phyloP scores from a whole-genome alignment of 2,888 invertebrate species.

The Prosopocoilus inquinatus region DNA sequence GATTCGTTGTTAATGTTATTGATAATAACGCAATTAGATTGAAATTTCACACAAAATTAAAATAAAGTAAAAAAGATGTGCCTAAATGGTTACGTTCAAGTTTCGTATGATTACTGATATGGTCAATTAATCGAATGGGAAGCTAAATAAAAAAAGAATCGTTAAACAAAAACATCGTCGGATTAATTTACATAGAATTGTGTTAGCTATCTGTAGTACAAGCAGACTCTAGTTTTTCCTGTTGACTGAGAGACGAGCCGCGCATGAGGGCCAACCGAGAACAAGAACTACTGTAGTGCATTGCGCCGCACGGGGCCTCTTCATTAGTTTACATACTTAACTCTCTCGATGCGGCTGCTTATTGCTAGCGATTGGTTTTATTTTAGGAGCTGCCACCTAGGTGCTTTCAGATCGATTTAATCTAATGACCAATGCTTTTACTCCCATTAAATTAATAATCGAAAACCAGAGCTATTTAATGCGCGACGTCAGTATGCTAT shows the following conservation, averaged over 20 bases:
- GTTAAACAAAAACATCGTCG: not conserved
- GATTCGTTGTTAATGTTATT: too few species aligned
- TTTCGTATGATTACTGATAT: too few species aligned
- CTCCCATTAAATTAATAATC: constrained; percentile 2
- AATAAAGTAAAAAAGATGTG: too few species aligned
- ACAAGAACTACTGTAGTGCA: constrained; percentile 40
- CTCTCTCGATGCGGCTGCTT: constrained; percentile 37
- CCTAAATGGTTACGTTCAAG: too few species aligned
- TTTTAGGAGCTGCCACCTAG: constrained; percentile 39
- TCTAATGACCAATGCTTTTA: constrained; percentile 7
- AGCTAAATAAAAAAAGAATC: not conserved
- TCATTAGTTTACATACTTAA: constrained; percentile 37
- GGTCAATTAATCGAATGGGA: too few species aligned
- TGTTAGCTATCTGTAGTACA: not conserved
- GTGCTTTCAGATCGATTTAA: constrained; percentile 34
- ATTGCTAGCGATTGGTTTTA: constrained; percentile 38
- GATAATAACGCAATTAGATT: too few species aligned
- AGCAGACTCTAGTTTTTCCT: constrained; percentile 1
- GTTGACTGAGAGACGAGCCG: constrained; percentile 27
- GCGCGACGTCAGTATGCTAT: not conserved
- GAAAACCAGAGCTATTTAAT: not conserved
- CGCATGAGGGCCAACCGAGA: constrained; percentile 26
- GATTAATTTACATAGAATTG: not conserved
- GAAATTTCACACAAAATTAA: too few species aligned
- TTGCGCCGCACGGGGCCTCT: constrained; percentile 36